phyloP scores from a whole-genome alignment of 2,888 invertebrate species.

The Cinara cedri region DNA sequence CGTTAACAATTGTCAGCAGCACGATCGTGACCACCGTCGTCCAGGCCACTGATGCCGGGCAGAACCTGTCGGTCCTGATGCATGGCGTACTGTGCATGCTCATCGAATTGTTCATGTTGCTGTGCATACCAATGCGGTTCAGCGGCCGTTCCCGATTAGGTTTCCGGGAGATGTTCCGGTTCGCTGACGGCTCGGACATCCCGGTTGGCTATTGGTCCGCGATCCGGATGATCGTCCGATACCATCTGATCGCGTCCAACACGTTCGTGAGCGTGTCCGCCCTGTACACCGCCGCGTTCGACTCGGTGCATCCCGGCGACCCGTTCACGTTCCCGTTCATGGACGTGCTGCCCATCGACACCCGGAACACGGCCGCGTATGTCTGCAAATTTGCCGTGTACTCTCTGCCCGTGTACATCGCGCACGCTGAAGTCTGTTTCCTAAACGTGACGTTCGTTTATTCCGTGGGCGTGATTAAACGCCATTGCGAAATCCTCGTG shows the following conservation, averaged over 20 bases:
- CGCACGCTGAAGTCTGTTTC: not conserved
- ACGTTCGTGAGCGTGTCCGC: not conserved
- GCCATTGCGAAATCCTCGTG: not conserved
- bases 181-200: not conserved
- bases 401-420: constrained; percentile 12
- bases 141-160: not conserved
- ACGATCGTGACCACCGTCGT: not conserved
- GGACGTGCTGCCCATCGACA: not conserved
- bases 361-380: not conserved
- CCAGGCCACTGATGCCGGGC: not conserved
- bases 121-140: not conserved
- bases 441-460: not conserved
- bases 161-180: not conserved
- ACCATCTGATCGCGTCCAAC: not conserved
- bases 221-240: not conserved
- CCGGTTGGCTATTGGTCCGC: not conserved
- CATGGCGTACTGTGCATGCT: not conserved
- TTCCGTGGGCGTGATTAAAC: not conserved
- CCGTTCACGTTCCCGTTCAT: constrained; percentile 6
- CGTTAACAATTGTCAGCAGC: not conserved
- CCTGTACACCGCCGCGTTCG: not conserved
- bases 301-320: not conserved
- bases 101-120: not conserved
- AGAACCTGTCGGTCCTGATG: not conserved
- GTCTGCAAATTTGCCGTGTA: not conserved